Evolutionary conservation across 2,797 vertebrate genomes (phyloP).

Genomic region (Neosilurus mollespiculum): DNA sequence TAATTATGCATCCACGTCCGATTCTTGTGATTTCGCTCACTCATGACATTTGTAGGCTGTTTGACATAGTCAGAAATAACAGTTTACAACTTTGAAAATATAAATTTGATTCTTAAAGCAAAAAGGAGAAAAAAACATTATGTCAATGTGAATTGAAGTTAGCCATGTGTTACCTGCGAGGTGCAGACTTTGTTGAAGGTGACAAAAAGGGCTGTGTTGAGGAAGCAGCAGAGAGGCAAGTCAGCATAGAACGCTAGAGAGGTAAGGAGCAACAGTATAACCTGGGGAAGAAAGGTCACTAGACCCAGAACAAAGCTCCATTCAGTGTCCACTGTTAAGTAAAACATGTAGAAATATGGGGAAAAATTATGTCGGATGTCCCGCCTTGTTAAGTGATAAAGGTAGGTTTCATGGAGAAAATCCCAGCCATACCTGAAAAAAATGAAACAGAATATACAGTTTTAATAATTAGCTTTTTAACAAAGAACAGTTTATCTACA

Average conservation of each 20-base stretch:
- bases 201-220: slow-evolving; percentile 89
- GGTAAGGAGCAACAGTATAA: slow-evolving; percentile 74
- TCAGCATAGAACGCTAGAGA: slow-evolving; percentile 82
- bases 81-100: too few relatives aligned
- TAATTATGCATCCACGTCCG: too few relatives aligned
- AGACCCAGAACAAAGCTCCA: slow-evolving; percentile 82
- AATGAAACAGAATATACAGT: slow-evolving; percentile 15
- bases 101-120: neutral
- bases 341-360: slow-evolving; percentile 95
- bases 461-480: neutral
- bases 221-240: slow-evolving; percentile 87
- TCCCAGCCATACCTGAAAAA: slow-evolving; percentile 84
- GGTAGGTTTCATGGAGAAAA: slow-evolving; percentile 88
- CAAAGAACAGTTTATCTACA: neutral
- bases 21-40: too few relatives aligned
- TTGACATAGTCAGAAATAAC: too few relatives aligned
- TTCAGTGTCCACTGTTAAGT: slow-evolving; percentile 82
- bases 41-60: too few relatives aligned
- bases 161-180: slow-evolving; percentile 76
- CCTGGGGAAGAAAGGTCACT: slow-evolving; percentile 85
- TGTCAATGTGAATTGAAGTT: neutral
- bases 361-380: slow-evolving; percentile 96
- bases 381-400: slow-evolving; percentile 89
- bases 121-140: neutral
- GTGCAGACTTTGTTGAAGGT: slow-evolving; percentile 99